Evolutionary conservation across 2,797 vertebrate genomes (phyloP).

Genomic region (Pelobates cultripes): DNA sequence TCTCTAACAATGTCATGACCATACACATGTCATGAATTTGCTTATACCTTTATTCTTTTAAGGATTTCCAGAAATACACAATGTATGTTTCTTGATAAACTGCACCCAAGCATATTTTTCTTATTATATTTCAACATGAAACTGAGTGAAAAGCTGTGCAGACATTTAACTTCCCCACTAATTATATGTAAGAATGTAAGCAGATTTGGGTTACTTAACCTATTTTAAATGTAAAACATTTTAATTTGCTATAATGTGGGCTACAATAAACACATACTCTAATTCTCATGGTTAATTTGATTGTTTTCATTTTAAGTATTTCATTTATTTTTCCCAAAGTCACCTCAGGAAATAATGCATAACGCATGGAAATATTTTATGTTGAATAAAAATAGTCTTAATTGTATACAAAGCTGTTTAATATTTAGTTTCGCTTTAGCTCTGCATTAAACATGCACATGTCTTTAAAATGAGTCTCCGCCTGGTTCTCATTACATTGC

Average conservation of each 20-base stretch:
- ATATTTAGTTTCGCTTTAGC: conserved; percentile 40
- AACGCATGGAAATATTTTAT: conserved; percentile 15
- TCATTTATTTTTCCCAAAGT: conserved; percentile 42
- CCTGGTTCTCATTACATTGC: conserved; percentile 23
- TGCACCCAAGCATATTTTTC: background rate
- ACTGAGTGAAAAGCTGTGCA: conserved; percentile 28
- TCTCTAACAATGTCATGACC: background rate
- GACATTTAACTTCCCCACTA: conserved; percentile 37
- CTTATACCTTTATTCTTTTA: background rate
- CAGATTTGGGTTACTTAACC: conserved; percentile 17
- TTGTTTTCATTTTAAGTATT: conserved; percentile 1
- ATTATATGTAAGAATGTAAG: conserved; percentile 23
- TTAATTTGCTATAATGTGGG: conserved; percentile 11
- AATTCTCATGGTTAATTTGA: conserved; percentile 35
- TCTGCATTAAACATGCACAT: background rate
- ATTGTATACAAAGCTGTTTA: conserved; percentile 26
- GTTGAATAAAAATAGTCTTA: conserved; percentile 26
- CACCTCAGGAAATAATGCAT: conserved; percentile 20
- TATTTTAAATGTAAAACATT: conserved; percentile 33
- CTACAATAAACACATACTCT: conserved; percentile 31
- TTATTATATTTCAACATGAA: background rate
- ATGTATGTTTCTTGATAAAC: conserved; percentile 11
- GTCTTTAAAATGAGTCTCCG: conserved; percentile 24
- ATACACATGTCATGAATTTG: background rate
- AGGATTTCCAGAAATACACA: background rate